Conservation (phyloP, 2,113 vertebrate genomes). For the Chaetodon trifascialis region DNA sequence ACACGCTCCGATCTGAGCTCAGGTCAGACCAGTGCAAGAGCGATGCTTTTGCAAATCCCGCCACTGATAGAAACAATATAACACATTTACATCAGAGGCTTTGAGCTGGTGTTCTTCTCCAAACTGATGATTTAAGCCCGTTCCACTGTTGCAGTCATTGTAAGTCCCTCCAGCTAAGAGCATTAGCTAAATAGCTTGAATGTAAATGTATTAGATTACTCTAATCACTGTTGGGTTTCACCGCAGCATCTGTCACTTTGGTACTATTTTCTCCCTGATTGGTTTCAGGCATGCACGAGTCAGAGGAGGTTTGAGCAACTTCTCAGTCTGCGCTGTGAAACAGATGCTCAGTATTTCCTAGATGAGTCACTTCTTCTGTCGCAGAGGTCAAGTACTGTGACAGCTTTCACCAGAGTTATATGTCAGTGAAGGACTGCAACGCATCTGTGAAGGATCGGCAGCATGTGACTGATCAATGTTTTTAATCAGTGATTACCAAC, state of each 20-base stretch:
- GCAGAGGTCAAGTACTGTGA: constrained; percentile 2
- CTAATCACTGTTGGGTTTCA: constrained; percentile 46
- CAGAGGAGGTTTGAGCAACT: background rate
- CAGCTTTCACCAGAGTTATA: background rate
- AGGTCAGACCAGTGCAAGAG: constrained; percentile 26
- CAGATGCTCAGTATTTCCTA: constrained; percentile 39
- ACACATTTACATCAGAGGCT: constrained; percentile 23
- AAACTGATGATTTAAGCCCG: constrained; percentile 49
- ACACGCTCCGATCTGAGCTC: constrained; percentile 14
- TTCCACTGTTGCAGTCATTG: constrained; percentile 26
- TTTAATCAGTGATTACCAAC: background rate
- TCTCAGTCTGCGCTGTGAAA: constrained; percentile 13
- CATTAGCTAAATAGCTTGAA: constrained; percentile 61
- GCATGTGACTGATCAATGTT: background rate
- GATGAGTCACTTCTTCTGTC: constrained; percentile 41
- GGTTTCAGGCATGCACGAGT: constrained; percentile 14
- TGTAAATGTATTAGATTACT: constrained; percentile 62
- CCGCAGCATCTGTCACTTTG: constrained; percentile 21
- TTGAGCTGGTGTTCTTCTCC: constrained; percentile 40
- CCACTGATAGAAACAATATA: constrained; percentile 37
- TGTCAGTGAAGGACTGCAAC: background rate
- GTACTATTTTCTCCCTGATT: constrained; percentile 15
- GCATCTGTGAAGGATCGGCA: background rate
- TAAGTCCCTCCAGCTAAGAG: constrained; percentile 63
- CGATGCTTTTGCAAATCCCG: constrained; percentile 42